phyloP scores from a whole-genome alignment of 1,140 invertebrate species.

The Camponotus pennsylvanicus region DNA sequence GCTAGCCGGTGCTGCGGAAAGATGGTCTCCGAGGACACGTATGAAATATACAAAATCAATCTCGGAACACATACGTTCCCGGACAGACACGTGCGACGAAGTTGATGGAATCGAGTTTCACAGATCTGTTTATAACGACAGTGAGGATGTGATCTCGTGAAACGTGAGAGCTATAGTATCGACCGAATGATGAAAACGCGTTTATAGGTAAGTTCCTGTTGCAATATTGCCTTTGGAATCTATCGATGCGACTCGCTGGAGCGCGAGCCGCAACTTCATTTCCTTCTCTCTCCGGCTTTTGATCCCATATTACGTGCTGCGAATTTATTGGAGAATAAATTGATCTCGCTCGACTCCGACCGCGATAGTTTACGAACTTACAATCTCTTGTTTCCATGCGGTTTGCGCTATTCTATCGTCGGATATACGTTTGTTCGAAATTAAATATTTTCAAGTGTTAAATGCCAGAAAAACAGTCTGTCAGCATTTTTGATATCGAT shows the following conservation, averaged over 20 bases:
- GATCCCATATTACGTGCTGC: slow-evolving; percentile 44
- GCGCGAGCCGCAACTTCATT: slow-evolving; percentile 34
- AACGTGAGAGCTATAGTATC: background rate
- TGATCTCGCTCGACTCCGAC: slow-evolving; percentile 21
- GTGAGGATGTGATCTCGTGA: slow-evolving; percentile 8
- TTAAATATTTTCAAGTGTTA: background rate
- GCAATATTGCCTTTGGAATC: slow-evolving; percentile 48
- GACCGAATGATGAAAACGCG: slow-evolving; percentile 25
- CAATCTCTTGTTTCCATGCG: background rate
- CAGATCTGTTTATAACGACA: slow-evolving; percentile 39
- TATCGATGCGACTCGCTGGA: background rate
- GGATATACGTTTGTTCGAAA: background rate
- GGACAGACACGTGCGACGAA: background rate
- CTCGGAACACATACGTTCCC: background rate
- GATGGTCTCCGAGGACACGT: slow-evolving; percentile 23
- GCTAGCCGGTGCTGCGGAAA: slow-evolving; percentile 48
- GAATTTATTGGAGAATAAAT: slow-evolving; percentile 46
- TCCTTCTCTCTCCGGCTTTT: slow-evolving; percentile 29
- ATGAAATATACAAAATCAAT: slow-evolving; percentile 65
- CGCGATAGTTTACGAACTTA: slow-evolving; percentile 32
- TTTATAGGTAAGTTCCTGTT: slow-evolving; percentile 45
- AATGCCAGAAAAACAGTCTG: background rate
- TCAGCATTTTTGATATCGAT: background rate
- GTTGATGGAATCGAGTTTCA: slow-evolving; percentile 36
- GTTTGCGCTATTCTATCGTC: background rate